A percentile compares a stretch with the other conserved stretches of the same genome.
Conservation (phyloP, 2,888 invertebrate genomes). For the Drosophila paucipuncta region DNA sequence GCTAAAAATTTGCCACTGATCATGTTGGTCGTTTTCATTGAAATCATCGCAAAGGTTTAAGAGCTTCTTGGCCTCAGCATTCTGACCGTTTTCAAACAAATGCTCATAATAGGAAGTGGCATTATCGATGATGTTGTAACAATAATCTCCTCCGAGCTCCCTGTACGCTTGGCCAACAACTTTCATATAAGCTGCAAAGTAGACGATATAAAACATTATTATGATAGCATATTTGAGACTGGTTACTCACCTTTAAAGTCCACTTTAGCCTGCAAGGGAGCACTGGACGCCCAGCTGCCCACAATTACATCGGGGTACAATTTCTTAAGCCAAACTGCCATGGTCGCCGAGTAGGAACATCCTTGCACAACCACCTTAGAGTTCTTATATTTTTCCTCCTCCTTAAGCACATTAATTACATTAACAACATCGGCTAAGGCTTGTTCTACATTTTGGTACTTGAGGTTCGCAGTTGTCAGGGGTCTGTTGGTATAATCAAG, state of each 20-base stretch:
- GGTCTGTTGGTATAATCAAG: slow-evolving; percentile 14
- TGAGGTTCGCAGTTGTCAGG: slow-evolving; percentile 85
- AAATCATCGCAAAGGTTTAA: slow-evolving; percentile 72
- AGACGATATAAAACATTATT: background rate
- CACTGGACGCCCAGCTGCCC: slow-evolving; percentile 88
- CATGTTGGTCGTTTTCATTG: slow-evolving; percentile 49
- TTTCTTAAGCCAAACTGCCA: slow-evolving; percentile 88
- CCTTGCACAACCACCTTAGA: slow-evolving; percentile 86
- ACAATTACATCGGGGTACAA: slow-evolving; percentile 87
- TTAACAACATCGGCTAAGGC: slow-evolving; percentile 88
- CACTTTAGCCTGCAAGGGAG: slow-evolving; percentile 87
- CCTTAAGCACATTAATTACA: slow-evolving; percentile 86
- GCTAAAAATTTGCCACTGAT: slow-evolving; percentile 72
- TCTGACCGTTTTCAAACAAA: slow-evolving; percentile 49
- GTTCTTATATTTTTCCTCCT: slow-evolving; percentile 67
- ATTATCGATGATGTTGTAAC: slow-evolving; percentile 70
- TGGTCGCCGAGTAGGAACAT: slow-evolving; percentile 88
- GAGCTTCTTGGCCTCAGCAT: slow-evolving; percentile 47
- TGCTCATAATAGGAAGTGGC: slow-evolving; percentile 60
- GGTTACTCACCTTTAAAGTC: slow-evolving; percentile 85
- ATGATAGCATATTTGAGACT: background rate
- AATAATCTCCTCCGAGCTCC: slow-evolving; percentile 62
- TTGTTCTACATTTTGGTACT: slow-evolving; percentile 88
- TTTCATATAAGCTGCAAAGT: slow-evolving; percentile 65
- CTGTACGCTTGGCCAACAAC: slow-evolving; percentile 67